Base-by-base conservation (phyloP, 2,113 vertebrate genomes). In the Aptenodytes forsteri region DNA sequence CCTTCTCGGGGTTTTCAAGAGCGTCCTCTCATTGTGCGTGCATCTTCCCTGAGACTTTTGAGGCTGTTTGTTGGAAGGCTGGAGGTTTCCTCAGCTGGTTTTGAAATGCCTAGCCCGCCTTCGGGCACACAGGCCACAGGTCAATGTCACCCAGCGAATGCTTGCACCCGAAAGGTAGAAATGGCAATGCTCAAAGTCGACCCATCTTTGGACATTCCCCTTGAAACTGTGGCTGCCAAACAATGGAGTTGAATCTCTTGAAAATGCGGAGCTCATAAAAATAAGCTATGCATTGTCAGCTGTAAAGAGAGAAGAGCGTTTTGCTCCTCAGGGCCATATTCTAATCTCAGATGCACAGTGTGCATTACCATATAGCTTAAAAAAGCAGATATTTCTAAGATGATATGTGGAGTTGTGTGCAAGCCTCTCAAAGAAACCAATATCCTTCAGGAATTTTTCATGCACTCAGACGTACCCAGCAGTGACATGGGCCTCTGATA, bases 281-380 rank as follows among this genome's bases (percentile, higher is more conserved):
- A 96, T 83, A 86, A 94, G 70, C 89, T 77, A 13, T 86, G 91
- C 89, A 47, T 95, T 96, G 95, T 97, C 96, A 97, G 97, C 94
- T 96, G 59, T 93, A 94, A 94, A 91, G 90, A 64, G 61, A 87
- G 89, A 81, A 73, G 67, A 93, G 78, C 0, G 0, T 62, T 91
- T 80, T 83, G 20, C 55, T 90, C 95, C 96, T 96, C 85, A 52
- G 95, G 95, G 96, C 91, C 91, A 93, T 89, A 66, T 86, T 95
- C 84, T 97, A 97, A 97, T 97, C 94, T 96, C 94, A 65, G 80
- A 93, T 96, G 52, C 90, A 77, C 89, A 93, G 87, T 15, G 2
- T 83, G 59, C 94, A 97, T 97, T 97, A 95, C 87, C 96, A 94
- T 97, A 97, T 75, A 97, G 96, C 96, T 97, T 96, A 91, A 96